phyloP scores from a whole-genome alignment of 2,888 invertebrate species.

The Boloria euphrosyne region DNA sequence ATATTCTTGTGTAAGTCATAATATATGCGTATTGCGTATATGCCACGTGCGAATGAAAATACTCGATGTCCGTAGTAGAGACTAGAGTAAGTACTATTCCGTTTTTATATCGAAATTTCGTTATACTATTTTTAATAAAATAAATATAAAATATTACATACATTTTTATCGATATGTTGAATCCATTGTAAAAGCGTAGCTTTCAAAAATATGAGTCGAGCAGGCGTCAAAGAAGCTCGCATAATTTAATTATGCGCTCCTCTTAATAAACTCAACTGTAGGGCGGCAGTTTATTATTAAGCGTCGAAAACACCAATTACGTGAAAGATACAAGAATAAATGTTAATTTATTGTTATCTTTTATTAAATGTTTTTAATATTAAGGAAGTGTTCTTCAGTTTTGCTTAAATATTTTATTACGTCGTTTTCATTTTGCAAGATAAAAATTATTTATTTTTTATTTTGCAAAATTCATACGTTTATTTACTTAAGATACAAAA shows the following conservation, averaged over 20 bases:
- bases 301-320: conserved; percentile 43
- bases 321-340: conserved; percentile 49
- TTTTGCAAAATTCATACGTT: not conserved
- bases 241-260: conserved; percentile 77
- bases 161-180: conserved; percentile 10
- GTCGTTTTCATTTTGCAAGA: not conserved
- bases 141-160: not conserved
- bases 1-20: too few relatives aligned
- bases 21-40: too few relatives aligned
- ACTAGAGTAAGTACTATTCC: too few relatives aligned
- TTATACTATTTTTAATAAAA: not conserved
- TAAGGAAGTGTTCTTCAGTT: not conserved
- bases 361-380: conserved; percentile 50
- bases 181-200: conserved; percentile 31
- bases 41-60: too few relatives aligned
- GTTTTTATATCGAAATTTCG: too few relatives aligned
- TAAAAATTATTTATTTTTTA: too few relatives aligned
- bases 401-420: not conserved
- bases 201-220: conserved; percentile 75
- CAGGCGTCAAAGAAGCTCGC: conserved; percentile 74
- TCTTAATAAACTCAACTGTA: conserved; percentile 67
- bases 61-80: too few relatives aligned
- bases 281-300: conserved; percentile 32
- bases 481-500: not conserved
- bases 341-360: conserved; percentile 25